These are phyloP conservation scores for Pomacea maculata DNA, from an alignment of 1,140 invertebrate species.

Conservation along the genomic window DNA sequence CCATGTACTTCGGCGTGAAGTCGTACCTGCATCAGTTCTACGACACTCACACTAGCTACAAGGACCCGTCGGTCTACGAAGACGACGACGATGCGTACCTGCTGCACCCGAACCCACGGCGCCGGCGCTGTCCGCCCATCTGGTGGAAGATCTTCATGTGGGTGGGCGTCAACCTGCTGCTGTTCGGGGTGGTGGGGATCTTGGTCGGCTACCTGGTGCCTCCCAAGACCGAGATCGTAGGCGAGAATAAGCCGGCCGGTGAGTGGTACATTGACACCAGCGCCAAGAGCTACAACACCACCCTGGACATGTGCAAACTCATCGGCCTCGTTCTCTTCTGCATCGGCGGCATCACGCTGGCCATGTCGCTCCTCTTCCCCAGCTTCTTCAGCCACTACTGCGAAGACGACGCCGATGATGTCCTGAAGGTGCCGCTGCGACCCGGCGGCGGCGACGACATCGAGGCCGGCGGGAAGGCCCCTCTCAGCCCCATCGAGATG, in stretches of 20 bases:
- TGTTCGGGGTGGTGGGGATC: slow-evolving; percentile 67
- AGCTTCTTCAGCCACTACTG: slow-evolving; percentile 66
- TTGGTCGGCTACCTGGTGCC: slow-evolving; percentile 69
- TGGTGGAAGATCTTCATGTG: slow-evolving; percentile 68
- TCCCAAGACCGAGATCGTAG: slow-evolving; percentile 62
- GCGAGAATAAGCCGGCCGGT: slow-evolving; percentile 58
- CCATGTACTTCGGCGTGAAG: slow-evolving; percentile 66
- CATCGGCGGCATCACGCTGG: slow-evolving; percentile 67
- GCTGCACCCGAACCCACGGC: slow-evolving; percentile 57
- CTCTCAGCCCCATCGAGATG: slow-evolving; percentile 55
- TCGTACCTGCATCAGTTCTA: slow-evolving; percentile 69
- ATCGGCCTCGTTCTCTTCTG: slow-evolving; percentile 69
- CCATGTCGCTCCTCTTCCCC: slow-evolving; percentile 67
- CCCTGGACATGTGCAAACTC: slow-evolving; percentile 68
- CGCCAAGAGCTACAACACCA: slow-evolving; percentile 68
- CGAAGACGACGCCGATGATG: slow-evolving; percentile 57
- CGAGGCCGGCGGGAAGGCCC: slow-evolving; percentile 42
- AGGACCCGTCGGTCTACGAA: slow-evolving; percentile 61
- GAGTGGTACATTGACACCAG: slow-evolving; percentile 67
- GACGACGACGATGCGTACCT: slow-evolving; percentile 67
- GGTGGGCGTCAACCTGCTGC: slow-evolving; percentile 66
- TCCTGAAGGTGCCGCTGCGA: slow-evolving; percentile 41
- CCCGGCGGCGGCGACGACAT: slow-evolving; percentile 16
- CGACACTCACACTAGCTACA: slow-evolving; percentile 55
- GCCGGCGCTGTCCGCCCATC: slow-evolving; percentile 58